A percentile compares a stretch with the other conserved stretches of the same genome.
phyloP scores from a whole-genome alignment of 2,888 invertebrate genomes.

The Coelopa pilipes region DNA sequence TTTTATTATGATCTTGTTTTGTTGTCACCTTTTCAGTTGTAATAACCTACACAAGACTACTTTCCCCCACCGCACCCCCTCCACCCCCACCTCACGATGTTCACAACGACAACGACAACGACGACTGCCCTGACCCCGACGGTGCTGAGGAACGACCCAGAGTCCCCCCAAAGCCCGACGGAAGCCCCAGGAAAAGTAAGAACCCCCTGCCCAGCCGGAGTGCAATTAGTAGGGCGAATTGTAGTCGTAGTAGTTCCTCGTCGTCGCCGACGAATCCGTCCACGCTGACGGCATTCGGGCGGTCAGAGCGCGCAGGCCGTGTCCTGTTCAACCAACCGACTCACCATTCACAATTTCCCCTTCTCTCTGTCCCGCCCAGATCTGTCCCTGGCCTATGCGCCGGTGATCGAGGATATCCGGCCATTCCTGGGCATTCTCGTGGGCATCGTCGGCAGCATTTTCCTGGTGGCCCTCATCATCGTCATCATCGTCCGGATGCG shows the following conservation, averaged over 20 bases:
- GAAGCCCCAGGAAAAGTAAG: too few species aligned
- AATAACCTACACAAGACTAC: slow-evolving; percentile 59
- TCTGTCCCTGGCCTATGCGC: slow-evolving; percentile 66
- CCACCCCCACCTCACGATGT: slow-evolving; percentile 32
- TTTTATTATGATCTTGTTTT: slow-evolving; percentile 24
- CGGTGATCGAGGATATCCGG: slow-evolving; percentile 69
- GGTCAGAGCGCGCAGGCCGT: too few species aligned
- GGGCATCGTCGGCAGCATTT: slow-evolving; percentile 69
- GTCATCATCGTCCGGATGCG: slow-evolving; percentile 70
- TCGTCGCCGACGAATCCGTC: too few species aligned
- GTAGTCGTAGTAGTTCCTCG: neutral
- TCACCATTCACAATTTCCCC: too few species aligned
- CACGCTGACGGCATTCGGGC: too few species aligned
- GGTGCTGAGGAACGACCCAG: too few species aligned
- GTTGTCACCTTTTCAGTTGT: slow-evolving; percentile 56
- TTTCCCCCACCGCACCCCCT: slow-evolving; percentile 40
- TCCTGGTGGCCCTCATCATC: slow-evolving; percentile 69
- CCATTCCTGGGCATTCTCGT: slow-evolving; percentile 70
- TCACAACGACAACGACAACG: slow-evolving; percentile 24
- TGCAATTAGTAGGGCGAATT: neutral
- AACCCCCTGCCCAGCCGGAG: neutral
- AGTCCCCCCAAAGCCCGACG: too few species aligned
- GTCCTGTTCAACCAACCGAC: too few species aligned
- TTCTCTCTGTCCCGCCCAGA: slow-evolving; percentile 49
- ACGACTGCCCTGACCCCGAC: neutral